Base-by-base conservation (phyloP, 2,113 vertebrate species). In the Condylura cristata region DNA sequence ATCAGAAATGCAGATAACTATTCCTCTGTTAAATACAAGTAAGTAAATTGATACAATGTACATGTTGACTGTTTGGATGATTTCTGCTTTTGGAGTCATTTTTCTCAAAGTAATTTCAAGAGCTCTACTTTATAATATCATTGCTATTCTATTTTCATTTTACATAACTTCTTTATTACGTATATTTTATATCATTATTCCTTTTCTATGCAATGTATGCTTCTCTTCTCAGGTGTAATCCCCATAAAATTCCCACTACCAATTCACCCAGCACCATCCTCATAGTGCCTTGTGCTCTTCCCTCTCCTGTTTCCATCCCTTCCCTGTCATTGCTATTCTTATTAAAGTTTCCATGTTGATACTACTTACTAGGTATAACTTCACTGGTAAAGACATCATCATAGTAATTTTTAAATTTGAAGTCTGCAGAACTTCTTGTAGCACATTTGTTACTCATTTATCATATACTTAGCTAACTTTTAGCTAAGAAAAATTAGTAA, bases 71-170 rank as follows among this genome's bases (percentile, higher is more conserved):
- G 14, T 89, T 65, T 90, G 12, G 14, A 60, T 84, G 48, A 60
- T 48, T 72, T 37, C 51, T 10, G 10, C 24, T 79, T 65, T 88
- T 91, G 56, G 44, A 86, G 44, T 26, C 11, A 71, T 88, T 95
- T 89, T 39, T 26, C 79, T 90, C 81, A 91, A 71, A 72, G 66
- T 71, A 92, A 46, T 78, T 82, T 79, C 13, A 89, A 4, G 53
- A 83, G 18, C 3, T 58, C 11, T 72, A 85, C n/a, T 92, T 66
- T 86, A 63, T 60, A 80, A 44, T 75, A 26, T 81, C 75, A 83
- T 82, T 93, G 18, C 26, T 88, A 8, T 84, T 68, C 48, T 91
- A 90, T 61, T 92, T 87, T 44, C 87, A 28, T 66, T 89, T 85
- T 96, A 13, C 66, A 1, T 83, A 14, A 81, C 5, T 90, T 96